Conservation (phyloP, 2,797 vertebrate species). For the Arrhamphus sclerolepis region DNA sequence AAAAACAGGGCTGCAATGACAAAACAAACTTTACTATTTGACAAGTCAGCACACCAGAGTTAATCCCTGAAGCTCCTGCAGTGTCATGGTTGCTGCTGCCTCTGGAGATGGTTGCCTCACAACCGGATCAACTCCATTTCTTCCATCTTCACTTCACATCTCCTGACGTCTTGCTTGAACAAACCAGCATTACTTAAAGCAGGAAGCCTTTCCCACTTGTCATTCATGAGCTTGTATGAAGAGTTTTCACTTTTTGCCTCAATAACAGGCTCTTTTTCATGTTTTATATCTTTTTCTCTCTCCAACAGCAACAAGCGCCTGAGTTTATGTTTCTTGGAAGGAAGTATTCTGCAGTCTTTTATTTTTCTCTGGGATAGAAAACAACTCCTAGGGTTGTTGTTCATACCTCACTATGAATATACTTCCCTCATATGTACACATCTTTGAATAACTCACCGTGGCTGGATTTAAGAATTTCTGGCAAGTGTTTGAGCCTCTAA, state of each 20-base stretch:
- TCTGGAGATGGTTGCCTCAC: constrained; percentile 73
- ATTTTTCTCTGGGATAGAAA: constrained; percentile 55
- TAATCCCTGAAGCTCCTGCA: constrained; percentile 51
- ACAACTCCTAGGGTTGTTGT: constrained; percentile 55
- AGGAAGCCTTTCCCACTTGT: constrained; percentile 62
- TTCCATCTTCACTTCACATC: constrained; percentile 47
- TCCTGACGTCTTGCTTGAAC: constrained; percentile 57
- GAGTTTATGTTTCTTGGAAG: constrained; percentile 38
- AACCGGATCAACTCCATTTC: constrained; percentile 59
- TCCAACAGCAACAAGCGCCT: constrained; percentile 22
- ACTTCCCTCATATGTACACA: constrained; percentile 46
- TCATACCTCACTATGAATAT: constrained; percentile 55
- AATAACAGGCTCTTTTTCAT: constrained; percentile 52
- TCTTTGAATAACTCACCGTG: constrained; percentile 9
- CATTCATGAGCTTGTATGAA: constrained; percentile 53
- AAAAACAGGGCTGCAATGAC: constrained; percentile 21
- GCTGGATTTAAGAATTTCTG: constrained; percentile 23
- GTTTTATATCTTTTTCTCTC: too few relatives aligned
- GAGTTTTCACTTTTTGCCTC: constrained; percentile 39
- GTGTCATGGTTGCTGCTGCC: constrained; percentile 65
- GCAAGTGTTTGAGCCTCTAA: not conserved
- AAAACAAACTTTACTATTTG: constrained; percentile 61
- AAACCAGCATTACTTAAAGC: constrained; percentile 61
- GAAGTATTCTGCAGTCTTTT: constrained; percentile 42
- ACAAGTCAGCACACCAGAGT: constrained; percentile 50